Base-by-base conservation (phyloP, 2,113 vertebrate species). In the Tylochromis polylepis region DNA sequence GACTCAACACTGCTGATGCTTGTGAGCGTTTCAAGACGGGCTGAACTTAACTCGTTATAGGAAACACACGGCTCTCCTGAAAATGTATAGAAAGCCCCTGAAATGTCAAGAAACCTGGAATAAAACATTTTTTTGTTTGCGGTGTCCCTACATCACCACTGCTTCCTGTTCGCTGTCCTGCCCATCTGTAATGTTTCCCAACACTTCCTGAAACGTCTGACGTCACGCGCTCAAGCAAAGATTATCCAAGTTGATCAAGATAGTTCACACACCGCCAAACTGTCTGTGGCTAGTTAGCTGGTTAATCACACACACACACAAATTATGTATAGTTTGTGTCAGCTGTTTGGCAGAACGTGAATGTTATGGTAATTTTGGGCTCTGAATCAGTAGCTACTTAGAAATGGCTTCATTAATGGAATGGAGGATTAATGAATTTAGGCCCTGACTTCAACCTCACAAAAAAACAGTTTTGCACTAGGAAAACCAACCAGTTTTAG, bases 121-220 rank as follows among this genome's bases (percentile, higher is more conserved):
- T 1, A 27, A 85, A 81, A 14, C 0, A 3, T 2, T 4, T 11
- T 12, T 10, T 4, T 43, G 20, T 12, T 8, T 5, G 1, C 12
- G 8, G 16, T 46, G 11, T 46, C 6, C 6, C 11, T 6, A 11
- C 20, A 24, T 77, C 5, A 11, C 5, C 31, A 6, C 8, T 5
- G 12, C 70, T 38, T 36, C 10, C 4, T 7, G 41, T 7, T 7
- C 14, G 4, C 12, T 24, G 24, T 57, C 4, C 56, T 15, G 49
- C n/a, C 29, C 6, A 5, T 43, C n/a, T 60, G 3, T 24, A 12
- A 4, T 59, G 31, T 22, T n/a, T 49, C 38, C 27, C 10, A 3
- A 2, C 51, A 92, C 92, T 95, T 95, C 93, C 95, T 51, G 29
- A 31, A 55, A 92, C 91, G 93, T 94, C 83, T 43, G 0, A 53